phyloP scores from a whole-genome alignment of 2,888 invertebrate genomes.

The Plebejus argus region DNA sequence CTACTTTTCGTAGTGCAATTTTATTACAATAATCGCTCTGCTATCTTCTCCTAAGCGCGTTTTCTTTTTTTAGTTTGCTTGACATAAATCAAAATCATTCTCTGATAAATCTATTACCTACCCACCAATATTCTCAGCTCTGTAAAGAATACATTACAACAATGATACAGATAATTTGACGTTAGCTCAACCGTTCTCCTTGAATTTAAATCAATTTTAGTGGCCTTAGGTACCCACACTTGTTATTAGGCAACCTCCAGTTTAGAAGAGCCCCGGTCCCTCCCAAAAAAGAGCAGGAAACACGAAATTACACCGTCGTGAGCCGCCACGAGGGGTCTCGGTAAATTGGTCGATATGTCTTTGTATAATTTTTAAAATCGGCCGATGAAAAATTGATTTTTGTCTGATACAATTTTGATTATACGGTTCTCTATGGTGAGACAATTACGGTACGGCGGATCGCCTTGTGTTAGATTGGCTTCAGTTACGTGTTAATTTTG shows the following conservation, averaged over 20 bases:
- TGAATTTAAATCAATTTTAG: conserved; percentile 76
- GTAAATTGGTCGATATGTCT: conserved; percentile 53
- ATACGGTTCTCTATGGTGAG: conserved; percentile 69
- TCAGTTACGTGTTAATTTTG: conserved; percentile 34
- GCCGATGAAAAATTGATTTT: conserved; percentile 77
- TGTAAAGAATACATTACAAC: neutral
- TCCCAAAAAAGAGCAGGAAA: conserved; percentile 37
- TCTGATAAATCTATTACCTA: too few species aligned
- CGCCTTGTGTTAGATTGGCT: conserved; percentile 37
- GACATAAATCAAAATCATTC: too few species aligned
- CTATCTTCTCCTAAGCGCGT: too few species aligned
- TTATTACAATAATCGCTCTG: too few species aligned
- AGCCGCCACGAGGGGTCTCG: conserved; percentile 43
- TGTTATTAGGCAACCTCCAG: conserved; percentile 58
- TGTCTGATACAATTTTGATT: conserved; percentile 76
- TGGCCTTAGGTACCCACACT: conserved; percentile 56
- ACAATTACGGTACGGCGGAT: conserved; percentile 67
- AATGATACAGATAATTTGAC: neutral
- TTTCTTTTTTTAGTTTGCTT: too few species aligned
- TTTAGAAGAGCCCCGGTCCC: conserved; percentile 43
- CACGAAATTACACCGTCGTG: conserved; percentile 31
- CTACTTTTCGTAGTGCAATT: too few species aligned
- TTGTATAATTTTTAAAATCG: conserved; percentile 75
- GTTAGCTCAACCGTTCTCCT: conserved; percentile 45
- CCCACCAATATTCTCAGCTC: neutral